These are phyloP conservation scores for Ahaetulla prasina DNA, from an alignment of 2,113 vertebrate species.

Conservation along the genomic window DNA sequence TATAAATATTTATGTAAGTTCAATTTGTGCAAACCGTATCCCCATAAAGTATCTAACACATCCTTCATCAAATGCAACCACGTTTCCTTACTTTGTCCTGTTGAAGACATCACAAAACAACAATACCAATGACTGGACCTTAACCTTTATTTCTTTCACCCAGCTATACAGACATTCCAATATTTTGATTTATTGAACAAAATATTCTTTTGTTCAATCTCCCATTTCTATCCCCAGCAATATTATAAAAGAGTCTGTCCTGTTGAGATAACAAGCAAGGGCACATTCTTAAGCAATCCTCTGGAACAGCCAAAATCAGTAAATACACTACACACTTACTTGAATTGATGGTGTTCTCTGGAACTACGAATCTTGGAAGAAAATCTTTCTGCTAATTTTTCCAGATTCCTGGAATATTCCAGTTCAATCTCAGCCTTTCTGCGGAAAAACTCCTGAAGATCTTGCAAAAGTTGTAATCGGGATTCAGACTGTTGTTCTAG, in stretches of 20 bases:
- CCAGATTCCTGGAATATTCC: slow-evolving; percentile 94
- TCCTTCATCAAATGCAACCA: neutral
- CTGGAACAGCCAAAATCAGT: neutral
- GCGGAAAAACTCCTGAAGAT: slow-evolving; percentile 98
- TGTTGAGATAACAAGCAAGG: neutral
- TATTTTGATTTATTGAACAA: neutral
- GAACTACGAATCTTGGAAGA: slow-evolving; percentile 97
- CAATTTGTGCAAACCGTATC: neutral
- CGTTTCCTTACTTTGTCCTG: neutral
- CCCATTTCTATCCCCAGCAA: neutral
- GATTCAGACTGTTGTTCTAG: slow-evolving; percentile 98
- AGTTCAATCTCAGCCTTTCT: slow-evolving; percentile 95
- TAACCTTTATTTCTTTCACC: neutral
- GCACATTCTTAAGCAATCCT: accelerated
- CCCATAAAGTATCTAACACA: neutral
- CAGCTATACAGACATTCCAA: neutral
- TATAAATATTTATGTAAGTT: neutral
- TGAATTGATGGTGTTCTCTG: slow-evolving; percentile 93
- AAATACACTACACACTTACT: slow-evolving; percentile 69
- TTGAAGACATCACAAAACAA: neutral
- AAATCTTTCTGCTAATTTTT: slow-evolving; percentile 95
- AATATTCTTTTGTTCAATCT: neutral
- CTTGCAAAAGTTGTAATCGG: slow-evolving; percentile 93
- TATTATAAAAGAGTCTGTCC: neutral
- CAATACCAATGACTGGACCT: neutral